Conservation (phyloP, 2,888 invertebrate species). For the Aspidiotus rigidus region DNA sequence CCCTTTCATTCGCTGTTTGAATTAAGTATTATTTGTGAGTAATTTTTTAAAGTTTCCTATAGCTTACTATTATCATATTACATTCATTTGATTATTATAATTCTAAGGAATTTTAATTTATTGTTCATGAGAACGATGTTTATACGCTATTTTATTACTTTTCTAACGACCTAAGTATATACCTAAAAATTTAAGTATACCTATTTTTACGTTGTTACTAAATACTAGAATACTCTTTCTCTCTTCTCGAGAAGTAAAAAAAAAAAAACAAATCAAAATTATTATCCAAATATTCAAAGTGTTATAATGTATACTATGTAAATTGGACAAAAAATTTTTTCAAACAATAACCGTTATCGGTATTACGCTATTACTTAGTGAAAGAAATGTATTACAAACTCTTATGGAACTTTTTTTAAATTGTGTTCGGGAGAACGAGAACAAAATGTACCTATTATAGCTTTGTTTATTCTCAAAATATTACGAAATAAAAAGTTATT, state of each 20-base stretch:
- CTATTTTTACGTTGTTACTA: background rate
- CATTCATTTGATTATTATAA: background rate
- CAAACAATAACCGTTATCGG: background rate
- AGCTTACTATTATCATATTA: background rate
- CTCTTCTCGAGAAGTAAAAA: conserved; percentile 3
- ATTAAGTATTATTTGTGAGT: background rate
- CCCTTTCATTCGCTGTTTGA: too few relatives aligned
- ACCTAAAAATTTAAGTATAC: background rate
- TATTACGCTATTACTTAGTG: background rate
- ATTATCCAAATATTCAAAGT: too few relatives aligned
- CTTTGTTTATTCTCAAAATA: conserved; percentile 14
- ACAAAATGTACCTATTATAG: background rate
- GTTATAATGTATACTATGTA: too few relatives aligned
- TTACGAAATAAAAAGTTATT: too few relatives aligned
- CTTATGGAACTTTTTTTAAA: background rate
- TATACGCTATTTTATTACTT: background rate
- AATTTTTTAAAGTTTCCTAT: conserved; percentile 2
- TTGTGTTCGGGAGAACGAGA: background rate
- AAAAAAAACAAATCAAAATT: background rate
- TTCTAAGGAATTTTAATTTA: background rate
- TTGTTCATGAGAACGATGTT: background rate
- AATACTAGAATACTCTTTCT: background rate
- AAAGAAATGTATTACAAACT: too few relatives aligned
- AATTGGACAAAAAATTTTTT: background rate
- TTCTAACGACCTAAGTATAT: conserved; percentile 2